Evolutionary conservation across 2,113 vertebrate species (phyloP), one percentile per base, ranked within the genome.

Genomic region (Crypturellus undulatus): DNA sequence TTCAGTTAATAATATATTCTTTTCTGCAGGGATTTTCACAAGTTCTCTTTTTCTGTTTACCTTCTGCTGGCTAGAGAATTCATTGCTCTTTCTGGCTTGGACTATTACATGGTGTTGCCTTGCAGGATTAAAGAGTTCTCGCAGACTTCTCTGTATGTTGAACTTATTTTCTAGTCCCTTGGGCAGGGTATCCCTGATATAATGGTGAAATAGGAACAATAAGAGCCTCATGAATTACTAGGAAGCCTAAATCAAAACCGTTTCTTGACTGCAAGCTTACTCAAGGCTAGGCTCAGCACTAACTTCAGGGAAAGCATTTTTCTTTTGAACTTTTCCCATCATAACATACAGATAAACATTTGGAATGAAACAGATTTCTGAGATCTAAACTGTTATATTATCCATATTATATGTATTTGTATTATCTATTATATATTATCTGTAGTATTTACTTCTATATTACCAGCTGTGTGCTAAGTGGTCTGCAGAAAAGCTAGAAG

Each of bases 1-100:
- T 49, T 49, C 62, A 62, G 70, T 84, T 92, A 91, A 95, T 96
- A 93, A 84, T 67, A 34, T 36, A 65, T 87, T 94, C 15, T 95
- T 92, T 96, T 93, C 59, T 84, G 43, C 70, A 70, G 62, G 58
- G 73, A 21, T 87, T 94, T 85, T 84, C 52, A 52, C 22, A 76
- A 92, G 16, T 75, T 30, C 20, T 84, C 84, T 84, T 28, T 36
- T 72, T 30, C 58, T 92, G 58, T 90, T 92, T 93, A 30, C 70
- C 28, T 93, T 80, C 79, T 80, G 58, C 47, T 67, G 26, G 36
- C 84, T 70, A 51, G 67, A 60, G 82, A 85, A 87, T 67, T 89
- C 36, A 54, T 67, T 84, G 59, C 91, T 3, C 30, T 69, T 91
- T 93, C 77, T 92, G 70, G 45, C 67, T 65, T 71, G 73, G 75